These are phyloP conservation scores for Trachelus tabidus DNA, from an alignment of 2,888 invertebrate species.

Conservation along the genomic window DNA sequence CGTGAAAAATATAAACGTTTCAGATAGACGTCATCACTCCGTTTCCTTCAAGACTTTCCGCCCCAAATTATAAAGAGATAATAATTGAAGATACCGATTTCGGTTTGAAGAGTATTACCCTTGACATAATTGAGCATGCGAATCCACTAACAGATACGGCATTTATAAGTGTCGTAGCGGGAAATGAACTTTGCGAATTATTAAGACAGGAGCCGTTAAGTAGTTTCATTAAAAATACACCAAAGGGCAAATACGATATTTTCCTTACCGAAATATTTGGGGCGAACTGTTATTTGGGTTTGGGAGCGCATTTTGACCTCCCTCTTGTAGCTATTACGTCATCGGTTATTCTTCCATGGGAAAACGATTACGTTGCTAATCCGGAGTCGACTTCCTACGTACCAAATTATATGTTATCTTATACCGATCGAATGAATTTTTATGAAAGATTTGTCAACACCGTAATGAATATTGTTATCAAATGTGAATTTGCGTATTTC, in stretches of 20 bases:
- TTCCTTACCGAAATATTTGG: slow-evolving; percentile 7
- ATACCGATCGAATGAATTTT: slow-evolving; percentile 24
- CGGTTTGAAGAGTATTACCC: background rate
- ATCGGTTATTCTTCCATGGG: slow-evolving; percentile 24
- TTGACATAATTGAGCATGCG: background rate
- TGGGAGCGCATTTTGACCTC: slow-evolving; percentile 16
- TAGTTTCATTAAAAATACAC: background rate
- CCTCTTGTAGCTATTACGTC: slow-evolving; percentile 16
- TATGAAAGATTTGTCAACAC: slow-evolving; percentile 30
- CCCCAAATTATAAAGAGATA: background rate
- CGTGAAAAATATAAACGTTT: background rate
- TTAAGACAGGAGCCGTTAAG: background rate
- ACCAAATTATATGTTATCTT: slow-evolving; percentile 20
- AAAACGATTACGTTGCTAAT: slow-evolving; percentile 19
- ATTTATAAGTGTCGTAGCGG: background rate
- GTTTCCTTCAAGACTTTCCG: background rate
- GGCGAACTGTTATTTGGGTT: slow-evolving; percentile 20
- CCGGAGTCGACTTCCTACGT: slow-evolving; percentile 29
- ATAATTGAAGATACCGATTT: background rate
- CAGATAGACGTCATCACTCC: background rate
- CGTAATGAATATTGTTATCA: background rate
- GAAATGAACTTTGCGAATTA: background rate
- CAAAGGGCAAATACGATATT: background rate
- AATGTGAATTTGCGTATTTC: background rate
- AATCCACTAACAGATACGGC: background rate